Conservation (phyloP, 1,140 invertebrate genomes). For the Himalopsyche phryganea region DNA sequence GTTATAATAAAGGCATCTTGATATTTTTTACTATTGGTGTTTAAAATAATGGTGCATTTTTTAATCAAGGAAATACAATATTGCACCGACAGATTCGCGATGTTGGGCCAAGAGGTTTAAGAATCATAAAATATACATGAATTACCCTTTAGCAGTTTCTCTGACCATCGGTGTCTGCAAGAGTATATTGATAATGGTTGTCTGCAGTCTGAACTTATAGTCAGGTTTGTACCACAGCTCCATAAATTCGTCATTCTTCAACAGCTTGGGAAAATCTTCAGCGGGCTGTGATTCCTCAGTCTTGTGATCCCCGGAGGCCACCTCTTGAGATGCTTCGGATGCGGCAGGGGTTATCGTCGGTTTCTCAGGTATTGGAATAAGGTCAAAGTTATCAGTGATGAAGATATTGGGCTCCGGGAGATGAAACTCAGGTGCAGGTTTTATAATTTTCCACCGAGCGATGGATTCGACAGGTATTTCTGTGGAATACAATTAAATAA, state of each 20-base stretch:
- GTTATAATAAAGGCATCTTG: too few relatives aligned
- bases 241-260: constrained; percentile 57
- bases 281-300: neutral
- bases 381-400: constrained; percentile 75
- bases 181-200: constrained; percentile 70
- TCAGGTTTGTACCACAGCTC: constrained; percentile 88
- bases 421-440: constrained; percentile 56
- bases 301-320: neutral
- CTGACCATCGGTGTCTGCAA: constrained; percentile 65
- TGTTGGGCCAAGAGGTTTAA: too few relatives aligned
- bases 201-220: constrained; percentile 80
- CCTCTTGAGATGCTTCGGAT: neutral
- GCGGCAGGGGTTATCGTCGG: neutral
- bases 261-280: constrained; percentile 54
- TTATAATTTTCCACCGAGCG: constrained; percentile 56
- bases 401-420: constrained; percentile 80
- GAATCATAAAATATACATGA: too few relatives aligned
- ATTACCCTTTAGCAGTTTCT: constrained; percentile 50
- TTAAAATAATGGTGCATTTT: too few relatives aligned
- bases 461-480: constrained; percentile 57
- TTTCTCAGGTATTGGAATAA: constrained; percentile 49
- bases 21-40: too few relatives aligned
- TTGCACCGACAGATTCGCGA: too few relatives aligned
- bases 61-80: too few relatives aligned
- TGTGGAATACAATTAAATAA: too few relatives aligned